phyloP scores from a whole-genome alignment of 2,888 invertebrate species.

The Stenolophus ochropezus region DNA sequence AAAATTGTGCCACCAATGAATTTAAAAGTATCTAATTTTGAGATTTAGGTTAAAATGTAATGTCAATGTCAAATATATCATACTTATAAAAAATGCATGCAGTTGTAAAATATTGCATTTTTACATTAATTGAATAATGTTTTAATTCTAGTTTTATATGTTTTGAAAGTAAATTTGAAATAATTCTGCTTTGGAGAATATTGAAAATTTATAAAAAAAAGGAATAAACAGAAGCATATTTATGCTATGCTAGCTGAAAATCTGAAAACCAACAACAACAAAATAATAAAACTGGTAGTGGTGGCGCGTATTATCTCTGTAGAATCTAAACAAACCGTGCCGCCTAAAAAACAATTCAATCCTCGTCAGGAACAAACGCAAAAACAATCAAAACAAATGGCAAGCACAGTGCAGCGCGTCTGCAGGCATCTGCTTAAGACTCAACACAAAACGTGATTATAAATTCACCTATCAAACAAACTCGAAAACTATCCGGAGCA shows the following conservation, averaged over 20 bases:
- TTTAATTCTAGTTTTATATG: too few relatives aligned
- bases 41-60: too few relatives aligned
- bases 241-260: too few relatives aligned
- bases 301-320: not conserved
- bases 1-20: too few relatives aligned
- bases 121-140: too few relatives aligned
- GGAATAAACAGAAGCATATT: not conserved
- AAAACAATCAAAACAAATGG: slow-evolving; percentile 29
- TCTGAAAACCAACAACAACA: not conserved
- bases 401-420: not conserved
- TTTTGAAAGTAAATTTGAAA: not conserved
- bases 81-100: too few relatives aligned
- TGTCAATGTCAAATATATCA: too few relatives aligned
- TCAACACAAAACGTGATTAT: slow-evolving; percentile 47
- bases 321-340: not conserved
- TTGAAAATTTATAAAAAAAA: not conserved
- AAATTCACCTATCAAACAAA: slow-evolving; percentile 55
- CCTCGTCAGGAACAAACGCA: slow-evolving; percentile 2
- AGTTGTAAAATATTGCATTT: too few relatives aligned
- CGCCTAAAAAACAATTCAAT: not conserved
- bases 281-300: not conserved
- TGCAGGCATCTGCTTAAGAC: slow-evolving; percentile 33
- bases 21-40: too few relatives aligned
- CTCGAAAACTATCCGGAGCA: slow-evolving; percentile 31
- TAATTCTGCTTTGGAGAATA: not conserved